A percentile compares a stretch with the other conserved stretches of the same genome.
These are phyloP conservation scores for Sus scrofa DNA, from an alignment of 2,113 vertebrate genomes.

Conservation along the genomic window T2T-Sscrofa CM000817.6:137935501-137936000, in stretches of 20 bases:
- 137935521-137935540: not conserved
- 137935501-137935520: not conserved
- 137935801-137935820: conserved; percentile 69
- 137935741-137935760: conserved; percentile 74
- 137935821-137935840: conserved; percentile 51
- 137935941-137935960: conserved; percentile 14
- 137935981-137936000: not conserved
- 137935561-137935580: not conserved
- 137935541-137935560: conserved; percentile 36
- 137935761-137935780: conserved; percentile 71
- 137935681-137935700: conserved; percentile 60
- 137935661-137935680: conserved; percentile 16
- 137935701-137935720: conserved; percentile 27
- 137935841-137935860: conserved; percentile 62
- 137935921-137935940: not conserved
- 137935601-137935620: not conserved
- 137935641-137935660: conserved; percentile 23
- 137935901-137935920: conserved; percentile 45
- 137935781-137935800: conserved; percentile 66
- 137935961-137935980: not conserved
- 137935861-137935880: conserved; percentile 63
- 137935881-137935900: conserved; percentile 62
- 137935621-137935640: not conserved
- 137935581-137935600: not conserved
- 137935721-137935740: conserved; percentile 57